Percentiles rank a stretch among this genome's conserved stretches.
These are phyloP conservation scores for Argyrosomus regius DNA, from an alignment of 2,797 vertebrate genomes.

Conservation along the genomic window DNA sequence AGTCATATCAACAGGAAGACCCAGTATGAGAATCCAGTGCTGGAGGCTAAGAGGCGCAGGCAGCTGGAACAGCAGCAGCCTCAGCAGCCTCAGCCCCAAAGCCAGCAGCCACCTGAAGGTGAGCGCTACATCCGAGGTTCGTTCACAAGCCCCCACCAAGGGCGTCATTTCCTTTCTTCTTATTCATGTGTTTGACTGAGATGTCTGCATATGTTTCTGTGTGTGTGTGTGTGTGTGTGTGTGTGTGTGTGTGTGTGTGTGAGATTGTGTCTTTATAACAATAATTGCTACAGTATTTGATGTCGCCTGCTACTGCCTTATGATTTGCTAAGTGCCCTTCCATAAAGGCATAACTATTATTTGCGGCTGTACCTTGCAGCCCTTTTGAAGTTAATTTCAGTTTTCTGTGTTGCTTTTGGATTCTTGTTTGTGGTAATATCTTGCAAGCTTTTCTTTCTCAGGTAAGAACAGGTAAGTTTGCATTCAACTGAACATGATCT, in stretches of 20 bases:
- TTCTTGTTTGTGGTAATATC: constrained; percentile 39
- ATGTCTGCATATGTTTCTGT: constrained; percentile 1
- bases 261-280: constrained; percentile 51
- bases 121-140: constrained; percentile 84
- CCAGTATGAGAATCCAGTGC: constrained; percentile 97
- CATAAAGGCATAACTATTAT: constrained; percentile 84
- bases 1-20: constrained; percentile 99
- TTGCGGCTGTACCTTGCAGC: constrained; percentile 65
- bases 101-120: constrained; percentile 91
- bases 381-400: constrained; percentile 67
- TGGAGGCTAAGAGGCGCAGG: constrained; percentile 97
- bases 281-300: constrained; percentile 54
- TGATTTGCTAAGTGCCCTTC: constrained; percentile 79
- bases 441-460: constrained; percentile 28
- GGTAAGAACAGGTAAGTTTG: constrained; percentile 55
- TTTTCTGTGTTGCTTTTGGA: constrained; percentile 43
- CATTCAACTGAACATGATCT: constrained; percentile 17
- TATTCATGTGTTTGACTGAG: constrained; percentile 65
- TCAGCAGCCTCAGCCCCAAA: constrained; percentile 85
- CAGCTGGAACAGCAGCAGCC: constrained; percentile 91
- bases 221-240: constrained; percentile 15
- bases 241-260: constrained; percentile 7
- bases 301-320: constrained; percentile 74
- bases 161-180: constrained; percentile 80
- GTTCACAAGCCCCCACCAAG: constrained; percentile 77